Evolutionary conservation across 2,797 vertebrate genomes (phyloP).

Genomic region (Synaphobranchus kaupii): DNA sequence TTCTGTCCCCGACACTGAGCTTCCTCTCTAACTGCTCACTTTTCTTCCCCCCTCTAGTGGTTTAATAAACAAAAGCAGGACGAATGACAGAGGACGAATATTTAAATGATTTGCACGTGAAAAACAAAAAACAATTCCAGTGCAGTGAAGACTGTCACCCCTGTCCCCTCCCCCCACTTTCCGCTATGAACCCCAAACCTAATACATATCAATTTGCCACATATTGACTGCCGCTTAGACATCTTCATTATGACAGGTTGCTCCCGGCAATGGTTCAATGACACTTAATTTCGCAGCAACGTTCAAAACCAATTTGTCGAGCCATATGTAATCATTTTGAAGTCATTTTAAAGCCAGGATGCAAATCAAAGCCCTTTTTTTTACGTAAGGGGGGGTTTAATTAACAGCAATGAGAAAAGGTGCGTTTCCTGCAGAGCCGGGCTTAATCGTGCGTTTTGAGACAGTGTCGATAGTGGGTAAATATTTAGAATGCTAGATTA

Average conservation of each 20-base stretch:
- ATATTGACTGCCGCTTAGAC: conserved; percentile 12
- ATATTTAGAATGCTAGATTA: conserved; percentile 25
- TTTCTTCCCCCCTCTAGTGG: too few species aligned
- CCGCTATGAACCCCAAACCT: neutral
- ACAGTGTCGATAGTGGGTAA: conserved; percentile 34
- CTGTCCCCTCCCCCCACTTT: neutral
- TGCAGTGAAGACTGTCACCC: neutral
- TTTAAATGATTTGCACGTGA: too few species aligned
- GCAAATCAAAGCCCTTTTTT: conserved; percentile 25
- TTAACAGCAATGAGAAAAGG: conserved; percentile 35
- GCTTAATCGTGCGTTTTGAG: conserved; percentile 30
- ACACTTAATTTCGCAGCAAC: conserved; percentile 19
- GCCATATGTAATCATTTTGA: conserved; percentile 15
- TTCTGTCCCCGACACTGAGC: neutral
- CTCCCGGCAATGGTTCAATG: conserved; percentile 25
- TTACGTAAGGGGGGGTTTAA: neutral
- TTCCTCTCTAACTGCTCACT: neutral
- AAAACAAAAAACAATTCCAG: too few species aligned
- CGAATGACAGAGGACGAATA: too few species aligned
- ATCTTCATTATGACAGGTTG: conserved; percentile 14
- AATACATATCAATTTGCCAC: conserved; percentile 14
- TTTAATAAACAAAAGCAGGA: too few species aligned
- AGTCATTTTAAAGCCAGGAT: conserved; percentile 14
- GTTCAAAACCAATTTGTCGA: conserved; percentile 24
- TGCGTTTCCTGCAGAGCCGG: conserved; percentile 20